Base-by-base conservation (phyloP, 2,797 vertebrate species). In the Parotocinclus haroldoi region DNA sequence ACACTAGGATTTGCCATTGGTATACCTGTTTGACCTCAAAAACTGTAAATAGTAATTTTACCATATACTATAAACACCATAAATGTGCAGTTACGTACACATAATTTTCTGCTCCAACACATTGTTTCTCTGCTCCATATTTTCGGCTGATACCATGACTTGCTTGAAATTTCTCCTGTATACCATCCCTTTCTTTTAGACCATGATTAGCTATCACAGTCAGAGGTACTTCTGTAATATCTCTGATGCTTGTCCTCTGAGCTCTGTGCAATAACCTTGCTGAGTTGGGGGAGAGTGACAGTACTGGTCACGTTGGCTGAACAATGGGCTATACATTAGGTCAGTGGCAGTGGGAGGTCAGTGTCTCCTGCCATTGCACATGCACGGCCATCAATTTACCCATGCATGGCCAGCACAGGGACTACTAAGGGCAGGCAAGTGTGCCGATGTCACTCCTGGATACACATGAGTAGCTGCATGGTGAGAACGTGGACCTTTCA, bases 391-490 rank as follows among this genome's bases (percentile, higher is more conserved):
- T 68, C 76, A 75, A 52, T 69, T 68, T 73, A 54, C 60, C 37
- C 37, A 38, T 42, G 55, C 50, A 39, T 10, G 50, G 55, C 56
- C 42, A 61, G 58, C 44, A 42, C 10, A 44, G 52, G 56, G 42
- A 64, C 46, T 52, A 46, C 65, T 58, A 62, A 57, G 51, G 11
- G 48, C 14, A 19, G 60, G 54, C 58, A 12, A 70, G 59, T 52
- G 69, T 65, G 63, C 57, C 53, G 55, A 75, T 68, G 72, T 69
- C 73, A 71, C 68, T 69, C 50, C 27, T 71, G 63, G 65, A 45
- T 67, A 68, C 58, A 67, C 75, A 75, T 45, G 54, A 80, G 39
- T 54, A 63, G 27, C 58, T 68, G n/a, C 37, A 42, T 44, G 68
- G 70, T 71, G 52, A 69, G 42, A 51, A 72, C 54, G 67, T 69